Evolutionary conservation across 2,797 vertebrate species (phyloP).

Genomic region (Hydrolagus colliei): DNA sequence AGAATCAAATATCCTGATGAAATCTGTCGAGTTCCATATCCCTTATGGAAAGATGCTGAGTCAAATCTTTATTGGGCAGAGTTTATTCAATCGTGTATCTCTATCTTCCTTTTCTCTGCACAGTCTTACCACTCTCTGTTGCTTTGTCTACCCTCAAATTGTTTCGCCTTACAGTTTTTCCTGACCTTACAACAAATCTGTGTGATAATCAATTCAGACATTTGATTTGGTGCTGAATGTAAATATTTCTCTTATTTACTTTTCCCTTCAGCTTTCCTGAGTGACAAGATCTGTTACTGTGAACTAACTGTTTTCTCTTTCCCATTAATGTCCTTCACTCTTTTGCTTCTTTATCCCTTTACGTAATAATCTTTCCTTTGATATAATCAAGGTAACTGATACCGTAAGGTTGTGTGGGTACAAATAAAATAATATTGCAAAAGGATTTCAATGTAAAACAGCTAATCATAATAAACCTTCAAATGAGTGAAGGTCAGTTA

Average conservation of each 20-base stretch:
- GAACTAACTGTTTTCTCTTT: not conserved
- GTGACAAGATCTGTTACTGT: constrained; percentile 14
- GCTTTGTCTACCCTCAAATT: not conserved
- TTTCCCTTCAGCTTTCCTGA: not conserved
- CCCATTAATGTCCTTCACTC: not conserved
- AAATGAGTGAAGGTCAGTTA: no score
- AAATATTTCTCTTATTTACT: constrained; percentile 15
- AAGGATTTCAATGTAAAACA: not conserved
- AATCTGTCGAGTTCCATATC: not conserved
- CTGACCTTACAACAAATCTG: constrained; percentile 11
- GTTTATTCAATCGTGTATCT: not conserved
- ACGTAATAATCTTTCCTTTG: not conserved
- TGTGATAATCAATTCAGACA: constrained; percentile 5
- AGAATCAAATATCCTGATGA: not conserved
- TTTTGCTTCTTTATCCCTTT: not conserved
- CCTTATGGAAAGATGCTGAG: not conserved
- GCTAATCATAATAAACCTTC: not conserved
- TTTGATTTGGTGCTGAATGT: constrained; percentile 14
- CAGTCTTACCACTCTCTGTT: not conserved
- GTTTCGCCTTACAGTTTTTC: not conserved
- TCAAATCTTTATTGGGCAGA: not conserved
- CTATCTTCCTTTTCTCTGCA: not conserved
- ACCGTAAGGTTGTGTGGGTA: not conserved
- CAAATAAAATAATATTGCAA: not conserved
- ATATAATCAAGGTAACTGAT: not conserved